Base-by-base conservation (phyloP, 92 coral and sea anemone species). In the Plumapathes pennacea region DNA sequence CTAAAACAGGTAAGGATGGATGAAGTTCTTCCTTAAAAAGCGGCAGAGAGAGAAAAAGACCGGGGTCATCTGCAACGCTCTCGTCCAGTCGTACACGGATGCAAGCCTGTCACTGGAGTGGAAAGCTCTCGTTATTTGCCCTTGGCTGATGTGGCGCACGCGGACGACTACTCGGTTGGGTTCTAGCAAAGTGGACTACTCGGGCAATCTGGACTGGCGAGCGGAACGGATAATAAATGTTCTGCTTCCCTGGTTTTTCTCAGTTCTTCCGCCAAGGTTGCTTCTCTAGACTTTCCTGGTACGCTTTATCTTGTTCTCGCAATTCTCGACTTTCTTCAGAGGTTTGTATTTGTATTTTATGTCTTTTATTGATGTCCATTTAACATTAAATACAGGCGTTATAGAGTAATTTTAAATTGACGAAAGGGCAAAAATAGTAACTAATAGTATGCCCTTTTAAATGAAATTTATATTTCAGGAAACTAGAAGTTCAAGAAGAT, bases 81-180 rank as follows among this genome's bases (percentile, higher is more conserved):
- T 76, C 45, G 67, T 64, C 83, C 83, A 76, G 43, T 67, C 76
- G 50, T 67, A 76, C 15, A 76, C 83, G 38, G 69, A 45, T 17
- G 38, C n/a, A 61, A 76, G 57, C 46, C 47, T 45, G 14, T 65
- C 75, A 55, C 17, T 49, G 15, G 74, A 12, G 47, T 24, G 36
- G 56, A 76, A 67, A 27, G 26, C 46, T 25, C 71, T 27, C 39
- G 31, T 65, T 22, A 76, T 76, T 15, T 13, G 50, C 40, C 76
- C 83, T 15, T 65, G 68, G 26, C 54, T 65, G 26, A 57, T 25
- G 32, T 76, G 75, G 14, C 83, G 29, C 17, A 76, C 83, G 55
- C 49, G 69, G 25, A 67, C 52, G n/a, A 56, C 44, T 21, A 76
- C 76, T 32, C 41, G 39, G 14, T 62, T 36, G 14, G 32, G 28